Conservation (phyloP, 2,113 vertebrate species). For the Gnathonemus echidnorhynchus region DNA sequence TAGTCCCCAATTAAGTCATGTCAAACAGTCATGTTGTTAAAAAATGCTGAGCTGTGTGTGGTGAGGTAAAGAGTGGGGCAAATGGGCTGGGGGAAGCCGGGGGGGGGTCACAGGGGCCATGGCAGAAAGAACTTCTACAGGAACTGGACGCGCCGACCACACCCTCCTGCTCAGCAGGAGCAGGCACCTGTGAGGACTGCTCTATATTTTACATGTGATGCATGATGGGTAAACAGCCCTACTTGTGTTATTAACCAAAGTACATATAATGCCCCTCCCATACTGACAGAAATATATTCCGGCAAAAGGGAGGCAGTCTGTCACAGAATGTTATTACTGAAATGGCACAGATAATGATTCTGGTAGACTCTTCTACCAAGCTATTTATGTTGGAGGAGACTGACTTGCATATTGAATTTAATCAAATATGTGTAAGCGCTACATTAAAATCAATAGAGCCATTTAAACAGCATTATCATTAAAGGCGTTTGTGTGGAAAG, state of each 20-base stretch:
- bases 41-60: conserved; percentile 18
- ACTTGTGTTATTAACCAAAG: neutral
- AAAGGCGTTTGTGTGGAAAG: conserved; percentile 44
- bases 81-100: neutral
- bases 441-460: conserved; percentile 61
- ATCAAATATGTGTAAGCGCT: conserved; percentile 52
- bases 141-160: neutral
- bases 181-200: neutral
- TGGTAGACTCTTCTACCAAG: conserved; percentile 53
- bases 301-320: conserved; percentile 12
- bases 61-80: neutral
- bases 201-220: neutral
- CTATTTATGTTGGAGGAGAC: conserved; percentile 49
- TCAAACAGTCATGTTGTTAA: conserved; percentile 38
- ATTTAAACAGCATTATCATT: conserved; percentile 62
- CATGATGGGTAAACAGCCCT: conserved; percentile 5
- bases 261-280: neutral
- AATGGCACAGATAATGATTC: conserved; percentile 51
- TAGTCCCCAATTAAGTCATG: conserved; percentile 48
- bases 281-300: neutral
- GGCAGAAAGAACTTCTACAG: neutral
- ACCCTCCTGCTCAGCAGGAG: neutral
- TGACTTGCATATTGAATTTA: conserved; percentile 52
- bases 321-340: conserved; percentile 48
- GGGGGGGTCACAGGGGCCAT: no score